Conservation (phyloP, 2,113 vertebrate species). For the Chloroceryle aenea region DNA sequence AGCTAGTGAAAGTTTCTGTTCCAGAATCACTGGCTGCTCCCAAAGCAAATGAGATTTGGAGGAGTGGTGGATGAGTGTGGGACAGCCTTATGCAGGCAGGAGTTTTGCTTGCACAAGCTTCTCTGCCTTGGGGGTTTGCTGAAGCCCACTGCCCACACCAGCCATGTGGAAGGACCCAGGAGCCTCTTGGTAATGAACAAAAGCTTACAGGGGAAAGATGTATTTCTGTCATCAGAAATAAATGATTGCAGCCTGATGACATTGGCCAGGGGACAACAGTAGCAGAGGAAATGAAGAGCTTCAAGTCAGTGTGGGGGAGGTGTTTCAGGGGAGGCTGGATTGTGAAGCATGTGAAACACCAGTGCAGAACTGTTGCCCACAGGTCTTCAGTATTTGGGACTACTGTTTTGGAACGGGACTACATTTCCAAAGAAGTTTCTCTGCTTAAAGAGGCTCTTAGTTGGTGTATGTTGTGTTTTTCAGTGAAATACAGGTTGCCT, state of each 20-base stretch:
- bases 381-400: background rate
- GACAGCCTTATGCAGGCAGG: background rate
- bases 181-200: constrained; percentile 20
- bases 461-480: background rate
- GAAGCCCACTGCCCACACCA: background rate
- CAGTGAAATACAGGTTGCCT: background rate
- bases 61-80: background rate
- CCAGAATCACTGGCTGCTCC: background rate
- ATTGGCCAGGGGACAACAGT: background rate
- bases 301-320: background rate
- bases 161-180: background rate
- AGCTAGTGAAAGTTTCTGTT: background rate
- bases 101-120: background rate
- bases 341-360: background rate
- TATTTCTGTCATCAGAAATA: background rate
- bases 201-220: background rate
- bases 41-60: background rate
- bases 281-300: background rate
- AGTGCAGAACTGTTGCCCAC: background rate
- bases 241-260: background rate
- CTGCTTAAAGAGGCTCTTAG: background rate
- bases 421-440: background rate
- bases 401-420: background rate
- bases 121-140: background rate
- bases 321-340: background rate